Conservation (phyloP, 1,140 invertebrate genomes). For the Ceratitis capitata region DNA sequence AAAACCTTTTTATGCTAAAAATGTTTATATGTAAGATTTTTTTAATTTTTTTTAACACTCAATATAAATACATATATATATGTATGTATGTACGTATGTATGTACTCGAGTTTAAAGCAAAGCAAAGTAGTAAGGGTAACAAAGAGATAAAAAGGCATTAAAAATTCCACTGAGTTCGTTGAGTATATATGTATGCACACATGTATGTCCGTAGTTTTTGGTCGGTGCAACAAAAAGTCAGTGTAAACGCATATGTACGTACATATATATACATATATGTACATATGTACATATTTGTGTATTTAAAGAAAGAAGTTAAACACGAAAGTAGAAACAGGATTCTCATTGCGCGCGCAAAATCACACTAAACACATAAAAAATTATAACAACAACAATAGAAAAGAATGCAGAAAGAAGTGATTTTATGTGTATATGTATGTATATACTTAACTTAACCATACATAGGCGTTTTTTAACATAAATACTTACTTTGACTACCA, state of each 20-base stretch:
- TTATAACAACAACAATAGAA: slow-evolving; percentile 25
- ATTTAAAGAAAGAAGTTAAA: neutral
- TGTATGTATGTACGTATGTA: too few species aligned
- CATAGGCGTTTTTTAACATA: neutral
- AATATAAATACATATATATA: neutral
- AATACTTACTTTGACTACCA: neutral
- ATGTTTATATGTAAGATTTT: too few species aligned
- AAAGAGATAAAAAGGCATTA: neutral
- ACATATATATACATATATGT: neutral
- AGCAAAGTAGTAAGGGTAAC: neutral
- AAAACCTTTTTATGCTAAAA: too few species aligned
- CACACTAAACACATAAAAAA: too few species aligned
- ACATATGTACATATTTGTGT: neutral
- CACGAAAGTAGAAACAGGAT: slow-evolving; percentile 9
- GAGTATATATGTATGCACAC: neutral
- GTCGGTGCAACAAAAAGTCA: neutral
- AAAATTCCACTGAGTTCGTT: neutral
- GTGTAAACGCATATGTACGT: neutral
- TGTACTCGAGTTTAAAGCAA: neutral
- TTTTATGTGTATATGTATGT: neutral
- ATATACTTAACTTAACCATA: too few species aligned
- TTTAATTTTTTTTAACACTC: too few species aligned
- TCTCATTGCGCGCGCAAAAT: slow-evolving; percentile 14
- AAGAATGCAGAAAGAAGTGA: slow-evolving; percentile 20
- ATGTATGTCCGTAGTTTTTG: too few species aligned